Percentiles rank a stretch among this genome's conserved stretches.
phyloP scores from a whole-genome alignment of 30 jellyfish, hydroid and myxozoan species.

The Pseudorhiza aurosa region DNA sequence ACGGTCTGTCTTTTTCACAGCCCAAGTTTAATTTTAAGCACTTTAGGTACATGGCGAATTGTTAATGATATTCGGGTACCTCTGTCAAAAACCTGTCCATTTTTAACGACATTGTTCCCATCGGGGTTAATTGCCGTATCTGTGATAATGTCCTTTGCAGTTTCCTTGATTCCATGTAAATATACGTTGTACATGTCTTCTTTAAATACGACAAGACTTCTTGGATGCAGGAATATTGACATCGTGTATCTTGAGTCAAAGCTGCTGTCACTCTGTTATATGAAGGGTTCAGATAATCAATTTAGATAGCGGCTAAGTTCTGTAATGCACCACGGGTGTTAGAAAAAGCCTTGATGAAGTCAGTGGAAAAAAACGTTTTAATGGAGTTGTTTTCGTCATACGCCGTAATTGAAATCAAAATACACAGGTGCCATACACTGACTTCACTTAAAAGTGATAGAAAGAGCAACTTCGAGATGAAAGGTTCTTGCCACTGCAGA shows the following conservation, averaged over 20 bases:
- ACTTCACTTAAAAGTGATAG: too few relatives aligned
- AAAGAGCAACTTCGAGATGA: too few relatives aligned
- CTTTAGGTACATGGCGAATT: slow-evolving; percentile 86
- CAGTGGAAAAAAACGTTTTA: too few relatives aligned
- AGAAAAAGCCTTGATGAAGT: too few relatives aligned
- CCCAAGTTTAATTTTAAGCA: slow-evolving; percentile 58
- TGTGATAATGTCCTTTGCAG: slow-evolving; percentile 32
- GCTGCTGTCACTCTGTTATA: slow-evolving; percentile 29
- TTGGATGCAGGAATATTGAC: slow-evolving; percentile 76
- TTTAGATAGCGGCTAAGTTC: too few relatives aligned
- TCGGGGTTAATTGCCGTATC: slow-evolving; percentile 27
- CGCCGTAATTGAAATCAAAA: too few relatives aligned
- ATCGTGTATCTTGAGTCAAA: slow-evolving; percentile 67
- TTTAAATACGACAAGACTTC: slow-evolving; percentile 82
- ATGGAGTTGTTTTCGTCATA: too few relatives aligned
- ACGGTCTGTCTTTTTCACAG: slow-evolving; percentile 24
- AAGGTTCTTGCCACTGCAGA: too few relatives aligned
- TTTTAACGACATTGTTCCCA: background rate
- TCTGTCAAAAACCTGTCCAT: slow-evolving; percentile 35
- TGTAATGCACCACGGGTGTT: too few relatives aligned
- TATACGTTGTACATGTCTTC: slow-evolving; percentile 72
- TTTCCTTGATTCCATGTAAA: slow-evolving; percentile 86
- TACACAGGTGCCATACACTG: too few relatives aligned
- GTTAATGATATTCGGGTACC: slow-evolving; percentile 77
- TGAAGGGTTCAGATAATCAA: too few relatives aligned